phyloP scores from a whole-genome alignment of 2,797 vertebrate species.

The Chelon auratus region DNA sequence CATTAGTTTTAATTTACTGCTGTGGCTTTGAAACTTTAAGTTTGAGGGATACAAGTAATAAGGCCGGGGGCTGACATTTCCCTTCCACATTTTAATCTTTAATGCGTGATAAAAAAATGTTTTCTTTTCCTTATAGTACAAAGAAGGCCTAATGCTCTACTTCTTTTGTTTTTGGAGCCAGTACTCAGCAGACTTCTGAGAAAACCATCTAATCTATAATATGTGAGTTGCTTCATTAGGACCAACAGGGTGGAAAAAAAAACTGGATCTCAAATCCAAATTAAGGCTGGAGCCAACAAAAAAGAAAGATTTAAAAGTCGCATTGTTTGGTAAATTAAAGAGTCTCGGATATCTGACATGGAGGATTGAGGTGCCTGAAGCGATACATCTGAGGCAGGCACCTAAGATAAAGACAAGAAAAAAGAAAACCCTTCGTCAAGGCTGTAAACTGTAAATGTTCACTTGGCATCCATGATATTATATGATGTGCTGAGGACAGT shows the following conservation, averaged over 20 bases:
- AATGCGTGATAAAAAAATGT: slow-evolving; percentile 12
- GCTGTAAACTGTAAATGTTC: not conserved
- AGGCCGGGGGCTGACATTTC: slow-evolving; percentile 38
- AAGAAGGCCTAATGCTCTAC: slow-evolving; percentile 3
- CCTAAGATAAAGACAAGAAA: slow-evolving; percentile 7
- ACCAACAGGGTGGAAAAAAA: not conserved
- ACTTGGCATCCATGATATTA: slow-evolving; percentile 9
- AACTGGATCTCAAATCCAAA: slow-evolving; percentile 14
- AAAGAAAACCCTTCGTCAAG: not conserved
- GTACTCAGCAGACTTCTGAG: not conserved
- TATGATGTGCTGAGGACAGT: slow-evolving; percentile 14
- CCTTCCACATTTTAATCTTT: slow-evolving; percentile 17
- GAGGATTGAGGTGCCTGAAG: slow-evolving; percentile 3
- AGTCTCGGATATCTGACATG: slow-evolving; percentile 4
- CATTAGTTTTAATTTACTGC: slow-evolving; percentile 38
- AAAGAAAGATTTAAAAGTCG: not conserved
- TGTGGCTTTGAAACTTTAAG: slow-evolving; percentile 39
- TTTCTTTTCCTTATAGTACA: slow-evolving; percentile 33
- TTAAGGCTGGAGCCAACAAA: slow-evolving; percentile 3
- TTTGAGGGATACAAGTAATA: slow-evolving; percentile 18
- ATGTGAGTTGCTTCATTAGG: slow-evolving; percentile 20
- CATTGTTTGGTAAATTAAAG: not conserved
- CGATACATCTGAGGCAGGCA: slow-evolving; percentile 21
- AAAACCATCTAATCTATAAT: slow-evolving; percentile 21
- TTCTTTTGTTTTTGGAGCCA: slow-evolving; percentile 33